A percentile compares a stretch with the other conserved stretches of the same genome.
Conservation (phyloP, 1,140 invertebrate species). For the Odontomachus brunneus region DNA sequence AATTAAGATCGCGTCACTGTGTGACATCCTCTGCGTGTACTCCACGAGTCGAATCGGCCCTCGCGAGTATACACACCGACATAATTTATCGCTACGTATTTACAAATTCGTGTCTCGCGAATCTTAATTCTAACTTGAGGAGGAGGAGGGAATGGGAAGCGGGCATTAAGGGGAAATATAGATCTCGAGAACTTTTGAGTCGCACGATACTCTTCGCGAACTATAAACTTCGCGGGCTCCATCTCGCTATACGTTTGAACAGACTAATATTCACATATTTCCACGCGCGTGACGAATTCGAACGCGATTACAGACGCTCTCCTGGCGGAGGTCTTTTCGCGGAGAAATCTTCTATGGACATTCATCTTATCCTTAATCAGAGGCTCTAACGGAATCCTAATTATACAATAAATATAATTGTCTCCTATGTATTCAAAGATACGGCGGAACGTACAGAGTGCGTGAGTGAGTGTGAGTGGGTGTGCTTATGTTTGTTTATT, state of each 20-base stretch:
- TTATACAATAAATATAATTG: slow-evolving; percentile 42
- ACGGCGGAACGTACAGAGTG: background rate
- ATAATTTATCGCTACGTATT: slow-evolving; percentile 43
- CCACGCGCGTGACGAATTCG: no score
- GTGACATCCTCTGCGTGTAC: background rate
- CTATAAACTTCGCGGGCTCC: background rate
- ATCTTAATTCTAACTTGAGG: slow-evolving; percentile 44
- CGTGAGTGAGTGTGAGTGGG: no score
- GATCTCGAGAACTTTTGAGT: slow-evolving; percentile 12
- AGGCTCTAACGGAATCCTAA: background rate
- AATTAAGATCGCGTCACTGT: background rate
- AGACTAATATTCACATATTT: slow-evolving; percentile 30
- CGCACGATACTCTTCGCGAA: slow-evolving; percentile 11
- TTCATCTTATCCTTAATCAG: slow-evolving; percentile 17
- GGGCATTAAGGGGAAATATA: background rate
- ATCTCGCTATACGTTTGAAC: slow-evolving; percentile 10
- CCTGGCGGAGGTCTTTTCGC: background rate
- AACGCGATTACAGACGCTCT: slow-evolving; percentile 5
- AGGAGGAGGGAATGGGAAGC: background rate
- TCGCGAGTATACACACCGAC: slow-evolving; percentile 25
- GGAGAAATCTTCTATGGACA: slow-evolving; percentile 7
- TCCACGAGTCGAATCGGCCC: slow-evolving; percentile 6
- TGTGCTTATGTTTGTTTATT: no score
- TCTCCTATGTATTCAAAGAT: slow-evolving; percentile 16
- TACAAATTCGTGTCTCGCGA: slow-evolving; percentile 38